Conservation (phyloP, 1,140 invertebrate genomes). For the Drosophila melanica region DNA sequence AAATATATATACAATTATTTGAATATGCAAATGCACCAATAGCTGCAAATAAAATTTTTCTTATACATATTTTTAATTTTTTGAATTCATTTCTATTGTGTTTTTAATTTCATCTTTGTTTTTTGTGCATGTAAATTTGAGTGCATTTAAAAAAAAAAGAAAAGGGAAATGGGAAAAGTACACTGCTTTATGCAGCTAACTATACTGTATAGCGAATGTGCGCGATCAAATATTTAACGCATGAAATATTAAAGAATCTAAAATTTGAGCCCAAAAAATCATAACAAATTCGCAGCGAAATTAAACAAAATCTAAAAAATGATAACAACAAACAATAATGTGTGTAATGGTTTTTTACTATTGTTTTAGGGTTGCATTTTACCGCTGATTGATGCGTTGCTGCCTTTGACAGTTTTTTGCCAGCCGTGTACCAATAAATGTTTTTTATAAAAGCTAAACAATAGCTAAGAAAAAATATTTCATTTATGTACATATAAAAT, state of each 20-base stretch:
- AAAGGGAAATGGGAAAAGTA: background rate
- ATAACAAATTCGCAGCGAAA: constrained; percentile 65
- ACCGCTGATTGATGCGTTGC: constrained; percentile 68
- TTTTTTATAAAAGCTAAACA: constrained; percentile 65
- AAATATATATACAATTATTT: constrained; percentile 66
- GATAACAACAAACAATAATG: constrained; percentile 29
- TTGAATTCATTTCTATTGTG: constrained; percentile 38
- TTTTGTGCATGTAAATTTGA: constrained; percentile 35
- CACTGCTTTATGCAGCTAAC: constrained; percentile 66
- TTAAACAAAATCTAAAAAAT: constrained; percentile 70
- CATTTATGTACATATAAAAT: constrained; percentile 16
- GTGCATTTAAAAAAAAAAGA: constrained; percentile 6
- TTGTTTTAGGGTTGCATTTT: constrained; percentile 23
- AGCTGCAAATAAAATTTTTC: constrained; percentile 39
- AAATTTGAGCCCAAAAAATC: constrained; percentile 64
- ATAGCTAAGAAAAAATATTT: constrained; percentile 26
- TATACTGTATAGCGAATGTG: constrained; percentile 39
- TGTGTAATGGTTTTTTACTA: constrained; percentile 25
- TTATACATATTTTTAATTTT: constrained; percentile 32
- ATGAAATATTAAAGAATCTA: constrained; percentile 76
- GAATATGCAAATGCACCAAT: constrained; percentile 71
- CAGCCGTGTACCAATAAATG: constrained; percentile 55
- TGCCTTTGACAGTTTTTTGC: constrained; percentile 69
- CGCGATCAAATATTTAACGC: constrained; percentile 70
- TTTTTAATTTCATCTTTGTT: constrained; percentile 13